phyloP scores from a whole-genome alignment of 2,113 vertebrate species.

The Falcunculus frontatus region DNA sequence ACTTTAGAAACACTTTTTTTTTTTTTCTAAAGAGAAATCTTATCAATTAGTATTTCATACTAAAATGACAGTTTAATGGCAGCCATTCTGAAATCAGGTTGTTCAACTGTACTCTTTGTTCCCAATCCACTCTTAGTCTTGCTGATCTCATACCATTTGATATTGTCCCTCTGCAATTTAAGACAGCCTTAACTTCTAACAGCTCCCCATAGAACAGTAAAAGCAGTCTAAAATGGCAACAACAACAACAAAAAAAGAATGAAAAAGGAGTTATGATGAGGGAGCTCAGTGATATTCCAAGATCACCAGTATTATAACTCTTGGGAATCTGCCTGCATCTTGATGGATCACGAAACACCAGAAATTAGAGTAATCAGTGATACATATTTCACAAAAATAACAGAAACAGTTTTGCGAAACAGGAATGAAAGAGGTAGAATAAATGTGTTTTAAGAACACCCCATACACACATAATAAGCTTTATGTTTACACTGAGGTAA shows the following conservation, averaged over 20 bases:
- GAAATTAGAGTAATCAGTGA: neutral
- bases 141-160: neutral
- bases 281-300: neutral
- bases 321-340: neutral
- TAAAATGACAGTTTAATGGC: neutral
- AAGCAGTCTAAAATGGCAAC: neutral
- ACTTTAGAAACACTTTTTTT: neutral
- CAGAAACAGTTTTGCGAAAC: neutral
- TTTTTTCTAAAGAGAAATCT: neutral
- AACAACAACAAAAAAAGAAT: neutral
- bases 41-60: neutral
- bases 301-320: neutral
- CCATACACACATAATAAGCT: neutral
- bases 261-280: neutral
- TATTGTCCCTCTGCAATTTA: neutral
- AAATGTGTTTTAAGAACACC: neutral
- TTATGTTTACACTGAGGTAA: conserved; percentile 10
- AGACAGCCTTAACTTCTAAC: neutral
- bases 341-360: neutral
- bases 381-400: neutral
- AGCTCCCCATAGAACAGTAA: neutral
- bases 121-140: neutral
- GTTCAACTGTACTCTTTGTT: neutral
- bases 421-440: neutral
- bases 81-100: neutral